Evolutionary conservation across 2,888 invertebrate genomes (phyloP).

Genomic region (Hydropsyche betteni): DNA sequence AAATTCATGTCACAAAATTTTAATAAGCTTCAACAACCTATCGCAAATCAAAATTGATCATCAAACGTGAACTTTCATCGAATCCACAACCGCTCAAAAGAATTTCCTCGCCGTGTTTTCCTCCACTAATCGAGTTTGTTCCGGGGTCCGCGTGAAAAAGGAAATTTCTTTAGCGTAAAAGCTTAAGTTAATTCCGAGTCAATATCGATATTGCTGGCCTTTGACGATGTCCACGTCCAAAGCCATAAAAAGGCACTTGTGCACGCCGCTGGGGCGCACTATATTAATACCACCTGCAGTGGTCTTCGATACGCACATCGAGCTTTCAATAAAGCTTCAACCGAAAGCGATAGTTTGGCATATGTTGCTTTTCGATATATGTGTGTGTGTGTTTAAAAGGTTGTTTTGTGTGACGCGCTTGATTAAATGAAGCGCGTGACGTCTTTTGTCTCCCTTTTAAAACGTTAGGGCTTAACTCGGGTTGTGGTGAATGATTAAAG

Average conservation of each 20-base stretch:
- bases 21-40: too few species aligned
- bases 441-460: too few species aligned
- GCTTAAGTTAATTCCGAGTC: slow-evolving; percentile 28
- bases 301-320: slow-evolving; percentile 3
- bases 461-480: too few species aligned
- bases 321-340: slow-evolving; percentile 13
- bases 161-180: slow-evolving; percentile 14
- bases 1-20: too few species aligned
- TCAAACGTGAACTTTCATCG: too few species aligned
- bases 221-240: too few species aligned
- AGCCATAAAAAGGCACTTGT: slow-evolving; percentile 26
- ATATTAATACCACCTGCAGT: slow-evolving; percentile 32
- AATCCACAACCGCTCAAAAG: too few species aligned
- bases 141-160: background rate
- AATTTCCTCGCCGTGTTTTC: background rate
- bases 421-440: too few species aligned
- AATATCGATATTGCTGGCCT: slow-evolving; percentile 10
- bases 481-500: too few species aligned
- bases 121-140: background rate
- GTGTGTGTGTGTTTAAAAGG: too few species aligned
- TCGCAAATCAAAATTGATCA: too few species aligned
- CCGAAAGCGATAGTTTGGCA: background rate
- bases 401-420: too few species aligned
- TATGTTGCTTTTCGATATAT: background rate
- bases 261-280: slow-evolving; percentile 19